Evolutionary conservation across 1,140 invertebrate species (phyloP).

Genomic region (Eurosta solidaginis): DNA sequence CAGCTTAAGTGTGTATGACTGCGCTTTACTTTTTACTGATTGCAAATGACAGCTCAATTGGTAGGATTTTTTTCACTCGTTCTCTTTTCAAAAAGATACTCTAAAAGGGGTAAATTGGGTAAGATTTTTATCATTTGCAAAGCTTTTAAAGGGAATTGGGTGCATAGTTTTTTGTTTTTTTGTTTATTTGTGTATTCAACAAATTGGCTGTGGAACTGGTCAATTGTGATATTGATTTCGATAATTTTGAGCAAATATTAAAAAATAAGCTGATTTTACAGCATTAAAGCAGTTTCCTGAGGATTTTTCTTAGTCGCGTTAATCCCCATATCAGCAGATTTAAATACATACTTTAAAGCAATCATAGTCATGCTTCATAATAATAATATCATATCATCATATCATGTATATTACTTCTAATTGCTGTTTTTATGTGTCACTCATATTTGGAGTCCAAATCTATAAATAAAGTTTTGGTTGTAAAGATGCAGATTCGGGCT

Average conservation of each 20-base stretch:
- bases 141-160: background rate
- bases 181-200: background rate
- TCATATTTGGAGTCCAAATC: too few species aligned
- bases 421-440: too few species aligned
- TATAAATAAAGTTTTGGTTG: too few species aligned
- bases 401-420: too few species aligned
- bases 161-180: background rate
- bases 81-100: background rate
- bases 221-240: slow-evolving; percentile 11
- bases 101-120: background rate
- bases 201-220: slow-evolving; percentile 16
- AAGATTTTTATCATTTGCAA: background rate
- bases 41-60: slow-evolving; percentile 27
- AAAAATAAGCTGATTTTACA: background rate
- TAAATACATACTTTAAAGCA: too few species aligned
- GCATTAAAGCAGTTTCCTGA: background rate
- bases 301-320: too few species aligned
- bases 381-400: too few species aligned
- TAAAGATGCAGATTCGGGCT: too few species aligned
- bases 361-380: too few species aligned
- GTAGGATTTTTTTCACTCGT: background rate
- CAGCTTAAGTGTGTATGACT: background rate
- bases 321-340: too few species aligned
- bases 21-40: background rate
- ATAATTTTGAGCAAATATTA: background rate